These are phyloP conservation scores for Calycopis cecrops DNA, from an alignment of 1,140 invertebrate species.

Conservation along the genomic window DNA sequence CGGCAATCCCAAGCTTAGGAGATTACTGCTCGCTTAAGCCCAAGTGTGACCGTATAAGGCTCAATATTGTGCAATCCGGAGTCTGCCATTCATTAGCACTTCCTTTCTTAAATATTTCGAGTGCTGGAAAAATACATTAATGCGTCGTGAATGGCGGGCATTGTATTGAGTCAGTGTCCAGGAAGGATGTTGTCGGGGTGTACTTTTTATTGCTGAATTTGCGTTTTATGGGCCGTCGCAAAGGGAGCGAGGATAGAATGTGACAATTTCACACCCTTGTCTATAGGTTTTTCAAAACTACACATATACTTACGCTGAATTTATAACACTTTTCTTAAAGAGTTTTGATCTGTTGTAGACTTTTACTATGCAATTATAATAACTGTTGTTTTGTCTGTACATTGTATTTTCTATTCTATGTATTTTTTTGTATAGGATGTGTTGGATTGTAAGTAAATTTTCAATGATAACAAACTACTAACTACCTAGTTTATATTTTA, in stretches of 20 bases:
- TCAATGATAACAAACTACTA: too few relatives aligned
- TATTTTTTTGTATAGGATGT: too few relatives aligned
- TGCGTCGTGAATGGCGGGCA: conserved; percentile 59
- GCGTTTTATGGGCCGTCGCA: conserved; percentile 69
- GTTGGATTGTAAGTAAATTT: too few relatives aligned
- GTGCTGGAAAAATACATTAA: conserved; percentile 71
- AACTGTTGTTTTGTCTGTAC: too few relatives aligned
- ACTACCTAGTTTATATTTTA: too few relatives aligned
- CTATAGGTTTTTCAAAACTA: conserved; percentile 9
- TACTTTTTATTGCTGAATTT: conserved; percentile 73
- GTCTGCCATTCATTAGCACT: conserved; percentile 54
- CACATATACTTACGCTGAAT: too few relatives aligned
- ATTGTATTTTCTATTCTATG: too few relatives aligned
- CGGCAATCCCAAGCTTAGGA: conserved; percentile 35
- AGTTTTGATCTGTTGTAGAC: too few relatives aligned
- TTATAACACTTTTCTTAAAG: too few relatives aligned
- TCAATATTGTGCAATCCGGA: conserved; percentile 30
- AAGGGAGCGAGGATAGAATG: conserved; percentile 59
- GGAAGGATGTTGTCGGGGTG: conserved; percentile 68
- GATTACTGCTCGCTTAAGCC: conserved; percentile 30
- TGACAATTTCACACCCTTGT: conserved; percentile 58
- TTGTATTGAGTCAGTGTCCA: conserved; percentile 72
- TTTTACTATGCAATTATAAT: too few relatives aligned
- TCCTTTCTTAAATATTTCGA: conserved; percentile 68
- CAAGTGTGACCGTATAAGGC: conserved; percentile 38